Evolutionary conservation across 2,113 vertebrate genomes (phyloP).

Genomic region (Calypte anna): DNA sequence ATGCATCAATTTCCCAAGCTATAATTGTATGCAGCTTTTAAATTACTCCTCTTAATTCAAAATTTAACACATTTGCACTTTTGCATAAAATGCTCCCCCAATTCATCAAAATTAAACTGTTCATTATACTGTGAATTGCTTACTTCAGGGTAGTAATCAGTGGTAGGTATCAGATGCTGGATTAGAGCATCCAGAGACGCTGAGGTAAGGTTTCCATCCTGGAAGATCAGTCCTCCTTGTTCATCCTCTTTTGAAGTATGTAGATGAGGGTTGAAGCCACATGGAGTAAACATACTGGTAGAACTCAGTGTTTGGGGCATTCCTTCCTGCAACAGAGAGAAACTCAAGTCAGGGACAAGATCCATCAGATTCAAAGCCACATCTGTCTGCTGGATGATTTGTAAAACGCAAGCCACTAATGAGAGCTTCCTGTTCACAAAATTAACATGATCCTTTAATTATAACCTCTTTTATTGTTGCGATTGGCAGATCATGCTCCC

Average conservation of each 20-base stretch:
- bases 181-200: slow-evolving; percentile 92
- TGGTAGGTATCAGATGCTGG: slow-evolving; percentile 89
- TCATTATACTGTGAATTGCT: slow-evolving; percentile 43
- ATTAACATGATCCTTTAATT: neutral
- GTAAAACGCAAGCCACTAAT: neutral
- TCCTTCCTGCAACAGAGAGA: slow-evolving; percentile 77
- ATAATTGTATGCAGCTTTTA: slow-evolving; percentile 46
- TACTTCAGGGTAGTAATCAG: slow-evolving; percentile 93
- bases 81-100: slow-evolving; percentile 14
- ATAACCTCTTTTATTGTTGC: neutral
- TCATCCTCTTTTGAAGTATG: slow-evolving; percentile 80
- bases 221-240: slow-evolving; percentile 82
- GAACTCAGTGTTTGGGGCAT: slow-evolving; percentile 88
- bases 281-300: slow-evolving; percentile 89
- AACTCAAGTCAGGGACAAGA: neutral
- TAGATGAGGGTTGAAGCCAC: slow-evolving; percentile 85
- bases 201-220: slow-evolving; percentile 85
- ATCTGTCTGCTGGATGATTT: neutral
- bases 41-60: slow-evolving; percentile 47
- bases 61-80: slow-evolving; percentile 40
- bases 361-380: neutral
- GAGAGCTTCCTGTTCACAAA: neutral
- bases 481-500: neutral
- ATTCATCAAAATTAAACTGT: slow-evolving; percentile 54
- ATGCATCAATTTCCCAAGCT: slow-evolving; percentile 4